Percentiles rank a stretch among this genome's conserved stretches.
phyloP scores from a whole-genome alignment of 2,888 invertebrate genomes.

The Pecten maximus region DNA sequence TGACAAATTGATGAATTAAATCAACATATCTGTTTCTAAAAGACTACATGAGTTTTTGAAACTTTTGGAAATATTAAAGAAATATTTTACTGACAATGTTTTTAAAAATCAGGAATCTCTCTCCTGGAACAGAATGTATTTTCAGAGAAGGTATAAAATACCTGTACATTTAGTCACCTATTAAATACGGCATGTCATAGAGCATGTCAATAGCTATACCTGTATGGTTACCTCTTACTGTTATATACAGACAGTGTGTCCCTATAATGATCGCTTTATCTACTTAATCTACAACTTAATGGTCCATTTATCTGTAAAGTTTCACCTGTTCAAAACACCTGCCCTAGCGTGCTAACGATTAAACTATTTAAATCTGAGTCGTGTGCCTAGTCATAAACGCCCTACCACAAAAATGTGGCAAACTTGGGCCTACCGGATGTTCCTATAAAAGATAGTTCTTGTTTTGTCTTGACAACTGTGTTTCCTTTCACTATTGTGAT shows the following conservation, averaged over 20 bases:
- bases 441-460: not conserved
- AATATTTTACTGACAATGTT: too few species aligned
- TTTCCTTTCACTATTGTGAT: not conserved
- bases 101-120: too few species aligned
- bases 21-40: too few species aligned
- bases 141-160: not conserved
- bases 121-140: too few species aligned
- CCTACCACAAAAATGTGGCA: not conserved
- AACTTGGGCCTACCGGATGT: not conserved
- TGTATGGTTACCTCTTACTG: not conserved
- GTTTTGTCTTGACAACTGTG: slow-evolving; percentile 13
- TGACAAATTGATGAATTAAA: too few species aligned
- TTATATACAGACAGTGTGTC: not conserved
- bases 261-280: not conserved
- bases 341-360: slow-evolving; percentile 25
- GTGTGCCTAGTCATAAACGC: slow-evolving; percentile 26
- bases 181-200: not conserved
- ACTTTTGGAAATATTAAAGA: too few species aligned
- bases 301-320: not conserved
- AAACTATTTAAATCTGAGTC: slow-evolving; percentile 30
- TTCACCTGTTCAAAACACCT: slow-evolving; percentile 32
- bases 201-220: not conserved
- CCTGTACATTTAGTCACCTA: not conserved
- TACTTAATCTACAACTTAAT: not conserved
- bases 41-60: too few species aligned